Evolutionary conservation across 2,797 vertebrate genomes (phyloP).

Genomic region (Calcarius lapponicus): DNA sequence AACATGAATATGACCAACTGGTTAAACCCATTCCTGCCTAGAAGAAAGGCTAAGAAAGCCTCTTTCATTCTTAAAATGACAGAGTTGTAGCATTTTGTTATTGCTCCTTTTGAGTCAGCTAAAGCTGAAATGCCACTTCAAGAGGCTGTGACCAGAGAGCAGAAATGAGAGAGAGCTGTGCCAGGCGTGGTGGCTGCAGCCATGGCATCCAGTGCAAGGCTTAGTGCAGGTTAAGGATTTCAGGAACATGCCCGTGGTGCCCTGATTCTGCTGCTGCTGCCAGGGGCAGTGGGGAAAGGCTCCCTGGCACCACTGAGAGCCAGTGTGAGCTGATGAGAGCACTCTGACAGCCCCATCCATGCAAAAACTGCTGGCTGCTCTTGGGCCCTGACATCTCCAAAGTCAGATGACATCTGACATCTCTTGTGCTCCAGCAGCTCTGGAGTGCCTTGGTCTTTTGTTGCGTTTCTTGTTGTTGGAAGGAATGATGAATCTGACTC

Average conservation of each 20-base stretch:
- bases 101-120: not conserved
- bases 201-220: not conserved
- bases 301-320: not conserved
- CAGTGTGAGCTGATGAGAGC: not conserved
- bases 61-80: not conserved
- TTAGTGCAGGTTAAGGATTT: not conserved
- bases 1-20: not conserved
- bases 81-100: not conserved
- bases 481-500: too few relatives aligned
- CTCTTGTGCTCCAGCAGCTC: not conserved
- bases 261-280: not conserved
- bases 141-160: not conserved
- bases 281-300: not conserved
- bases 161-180: not conserved
- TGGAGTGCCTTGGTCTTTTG: not conserved
- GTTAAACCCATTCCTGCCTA: not conserved
- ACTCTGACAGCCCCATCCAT: not conserved
- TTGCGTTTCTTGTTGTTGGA: too few relatives aligned
- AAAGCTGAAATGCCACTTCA: not conserved
- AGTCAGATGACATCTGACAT: not conserved
- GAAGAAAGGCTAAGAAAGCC: not conserved
- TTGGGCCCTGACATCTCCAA: not conserved
- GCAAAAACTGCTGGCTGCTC: not conserved
- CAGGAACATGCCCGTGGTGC: rapidly evolving
- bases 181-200: not conserved